Conservation (phyloP, 1,140 invertebrate genomes). For the Cotesia vestalis region DNA sequence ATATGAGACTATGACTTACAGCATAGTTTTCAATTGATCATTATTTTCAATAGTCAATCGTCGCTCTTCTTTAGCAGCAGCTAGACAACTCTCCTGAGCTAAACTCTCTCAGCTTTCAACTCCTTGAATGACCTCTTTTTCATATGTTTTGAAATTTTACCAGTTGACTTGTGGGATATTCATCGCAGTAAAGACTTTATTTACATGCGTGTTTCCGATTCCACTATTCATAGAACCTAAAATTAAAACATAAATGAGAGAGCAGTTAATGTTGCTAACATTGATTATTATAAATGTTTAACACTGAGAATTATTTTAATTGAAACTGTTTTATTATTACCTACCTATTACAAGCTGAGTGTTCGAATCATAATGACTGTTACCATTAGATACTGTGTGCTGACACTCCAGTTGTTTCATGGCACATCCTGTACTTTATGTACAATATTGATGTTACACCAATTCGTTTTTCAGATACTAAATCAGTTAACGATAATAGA, state of each 20-base stretch:
- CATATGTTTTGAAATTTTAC: constrained; percentile 35
- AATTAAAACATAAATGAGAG: constrained; percentile 1
- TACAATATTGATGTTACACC: constrained; percentile 28
- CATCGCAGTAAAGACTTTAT: constrained; percentile 28
- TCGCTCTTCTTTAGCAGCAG: constrained; percentile 32
- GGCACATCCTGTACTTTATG: constrained; percentile 15
- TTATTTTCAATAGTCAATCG: constrained; percentile 31
- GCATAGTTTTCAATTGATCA: constrained; percentile 22
- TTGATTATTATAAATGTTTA: constrained; percentile 14
- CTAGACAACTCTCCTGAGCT: constrained; percentile 34
- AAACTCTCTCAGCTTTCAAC: constrained; percentile 37
- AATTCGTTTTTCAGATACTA: constrained; percentile 21
- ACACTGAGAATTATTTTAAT: constrained; percentile 22
- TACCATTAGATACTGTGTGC: constrained; percentile 15
- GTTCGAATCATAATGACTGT: constrained; percentile 29
- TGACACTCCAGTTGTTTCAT: constrained; percentile 6
- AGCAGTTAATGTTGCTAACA: not conserved
- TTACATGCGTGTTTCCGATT: constrained; percentile 36
- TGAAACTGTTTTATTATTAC: constrained; percentile 25
- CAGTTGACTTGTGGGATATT: constrained; percentile 30
- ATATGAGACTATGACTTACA: constrained; percentile 34
- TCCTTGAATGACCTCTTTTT: constrained; percentile 31
- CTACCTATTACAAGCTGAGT: constrained; percentile 25
- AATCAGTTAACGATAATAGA: constrained; percentile 15
- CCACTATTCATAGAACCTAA: constrained; percentile 35